Base-by-base conservation (phyloP, 2,888 invertebrate genomes). In the Tachina lurida region DNA sequence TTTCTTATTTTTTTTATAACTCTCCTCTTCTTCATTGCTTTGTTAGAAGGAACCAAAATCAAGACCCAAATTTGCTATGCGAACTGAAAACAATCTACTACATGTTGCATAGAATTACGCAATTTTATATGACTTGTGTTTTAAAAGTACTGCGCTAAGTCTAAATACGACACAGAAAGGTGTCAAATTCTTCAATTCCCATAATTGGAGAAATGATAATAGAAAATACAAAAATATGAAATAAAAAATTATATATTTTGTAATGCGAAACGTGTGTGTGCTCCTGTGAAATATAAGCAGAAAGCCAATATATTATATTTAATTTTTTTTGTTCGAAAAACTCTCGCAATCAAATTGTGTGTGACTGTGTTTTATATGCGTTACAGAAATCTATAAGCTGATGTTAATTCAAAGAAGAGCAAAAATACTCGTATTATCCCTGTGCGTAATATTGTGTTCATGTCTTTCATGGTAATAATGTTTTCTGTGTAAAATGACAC, bases 401-500 rank as follows among this genome's bases (percentile, higher is more conserved):
- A 52, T 73, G 47, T 78, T 41, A n/a, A 41, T 54, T 39, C 5
- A 65, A 15, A 58, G 49, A 12, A 19, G 49, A 10, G 1, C 17
- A 58, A 39, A 47, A 73, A 12, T n/a, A n/a, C n/a, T n/a, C n/a
- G n/a, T n/a, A 8, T 62, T 15, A 13, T 63, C 15, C 12, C 56
- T 45, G 67, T 78, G 67, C 73, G 67, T 65, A 78, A 77, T 43
- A 54, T 60, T 83, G 58, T 67, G 31, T 39, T 54, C 4, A 19
- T 52, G 39, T 49, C 13, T 73, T 67, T 73, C 60, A 83, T 71
- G 58, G 71, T 49, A 67, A 71, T 52, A n/a, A 31, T 67, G 15
- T 45, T 67, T 67, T 39, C 7, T 56, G 19, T 67, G 84, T 87
- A 87, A 88, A 79, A 58, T 62, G 87, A 88, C 87, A 88, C 87